These are phyloP conservation scores for Acleris literana DNA, from an alignment of 2,888 invertebrate genomes.

Conservation along the genomic window DNA sequence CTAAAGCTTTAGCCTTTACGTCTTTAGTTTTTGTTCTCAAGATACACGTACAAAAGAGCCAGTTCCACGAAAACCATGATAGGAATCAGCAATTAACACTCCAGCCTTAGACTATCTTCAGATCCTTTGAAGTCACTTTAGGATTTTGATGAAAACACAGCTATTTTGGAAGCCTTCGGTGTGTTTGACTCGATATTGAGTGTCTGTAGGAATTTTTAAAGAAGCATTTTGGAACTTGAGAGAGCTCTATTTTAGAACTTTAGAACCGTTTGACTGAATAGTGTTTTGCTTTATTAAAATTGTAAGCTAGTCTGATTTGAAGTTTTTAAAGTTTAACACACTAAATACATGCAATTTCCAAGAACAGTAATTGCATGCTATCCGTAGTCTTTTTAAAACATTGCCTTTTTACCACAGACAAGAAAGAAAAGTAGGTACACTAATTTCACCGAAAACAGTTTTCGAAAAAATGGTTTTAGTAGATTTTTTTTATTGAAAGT, in stretches of 20 bases:
- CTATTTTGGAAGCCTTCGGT: constrained; percentile 26
- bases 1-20: constrained; percentile 24
- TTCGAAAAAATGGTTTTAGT: no score
- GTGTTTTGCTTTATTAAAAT: background rate
- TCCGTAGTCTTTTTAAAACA: no score
- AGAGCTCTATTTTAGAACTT: constrained; percentile 4
- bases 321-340: no score
- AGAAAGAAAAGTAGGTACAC: no score
- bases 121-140: constrained; percentile 35
- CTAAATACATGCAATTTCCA: no score
- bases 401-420: no score
- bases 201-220: constrained; percentile 13
- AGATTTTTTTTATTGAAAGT: no score
- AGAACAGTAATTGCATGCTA: no score
- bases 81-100: constrained; percentile 68
- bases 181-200: constrained; percentile 29
- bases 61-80: constrained; percentile 59
- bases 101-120: constrained; percentile 44
- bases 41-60: constrained; percentile 48
- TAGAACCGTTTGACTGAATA: background rate
- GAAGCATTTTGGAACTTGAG: constrained; percentile 2
- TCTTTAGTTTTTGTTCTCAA: constrained; percentile 39
- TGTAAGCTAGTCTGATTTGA: no score
- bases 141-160: constrained; percentile 23
- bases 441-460: no score